Evolutionary conservation across 2,888 invertebrate genomes (phyloP).

Genomic region (Ectropis crepuscularia): DNA sequence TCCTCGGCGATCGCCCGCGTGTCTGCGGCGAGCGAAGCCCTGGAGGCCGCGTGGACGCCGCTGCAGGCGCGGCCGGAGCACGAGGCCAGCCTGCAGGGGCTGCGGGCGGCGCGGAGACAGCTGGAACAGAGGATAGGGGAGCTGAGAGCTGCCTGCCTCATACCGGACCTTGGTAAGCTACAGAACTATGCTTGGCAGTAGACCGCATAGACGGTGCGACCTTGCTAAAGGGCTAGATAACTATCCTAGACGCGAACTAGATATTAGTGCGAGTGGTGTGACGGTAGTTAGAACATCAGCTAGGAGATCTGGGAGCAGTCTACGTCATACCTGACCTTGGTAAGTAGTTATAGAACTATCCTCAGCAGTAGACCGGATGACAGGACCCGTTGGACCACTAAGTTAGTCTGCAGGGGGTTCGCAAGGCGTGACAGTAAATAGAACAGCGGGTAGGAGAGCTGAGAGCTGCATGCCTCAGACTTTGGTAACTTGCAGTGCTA

Average conservation of each 20-base stretch:
- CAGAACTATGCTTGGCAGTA: slow-evolving; percentile 41
- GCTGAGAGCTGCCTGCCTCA: slow-evolving; percentile 40
- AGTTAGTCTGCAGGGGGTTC: slow-evolving; percentile 36
- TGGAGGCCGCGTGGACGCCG: slow-evolving; percentile 39
- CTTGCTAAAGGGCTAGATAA: no score
- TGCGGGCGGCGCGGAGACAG: slow-evolving; percentile 33
- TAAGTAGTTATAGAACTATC: no score
- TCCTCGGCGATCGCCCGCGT: slow-evolving; percentile 42
- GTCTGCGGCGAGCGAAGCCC: slow-evolving; percentile 36
- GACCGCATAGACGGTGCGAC: slow-evolving; percentile 42
- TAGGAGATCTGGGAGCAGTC: slow-evolving; percentile 42
- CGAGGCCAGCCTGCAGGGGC: slow-evolving; percentile 36
- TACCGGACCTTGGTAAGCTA: slow-evolving; percentile 28
- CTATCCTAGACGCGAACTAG: no score
- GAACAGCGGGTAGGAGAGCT: no score
- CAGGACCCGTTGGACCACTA: no score
- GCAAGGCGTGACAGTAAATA: no score
- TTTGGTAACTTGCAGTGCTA: no score
- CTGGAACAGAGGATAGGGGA: slow-evolving; percentile 43
- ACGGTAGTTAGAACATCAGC: slow-evolving; percentile 37
- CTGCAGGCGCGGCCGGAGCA: slow-evolving; percentile 28
- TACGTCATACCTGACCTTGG: slow-evolving; percentile 33
- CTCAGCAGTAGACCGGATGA: no score
- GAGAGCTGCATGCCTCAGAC: no score
- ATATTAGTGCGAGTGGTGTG: slow-evolving; percentile 29